Base-by-base conservation (phyloP, 2,113 vertebrate genomes). In the Micronycteris hirsuta region DNA sequence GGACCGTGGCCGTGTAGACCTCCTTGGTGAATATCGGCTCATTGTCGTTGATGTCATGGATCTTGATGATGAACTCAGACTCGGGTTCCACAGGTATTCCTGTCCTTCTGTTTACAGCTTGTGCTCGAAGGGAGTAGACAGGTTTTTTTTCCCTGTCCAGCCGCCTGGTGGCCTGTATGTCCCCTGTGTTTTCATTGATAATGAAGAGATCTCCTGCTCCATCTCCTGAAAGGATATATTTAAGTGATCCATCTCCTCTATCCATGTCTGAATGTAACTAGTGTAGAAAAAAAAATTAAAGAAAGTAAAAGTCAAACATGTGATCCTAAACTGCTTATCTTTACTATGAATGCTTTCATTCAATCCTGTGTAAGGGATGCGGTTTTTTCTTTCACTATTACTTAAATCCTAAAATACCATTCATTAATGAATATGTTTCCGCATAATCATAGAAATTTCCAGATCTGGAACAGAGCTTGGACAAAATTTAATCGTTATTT, bases 21-120 rank as follows among this genome's bases (percentile, higher is more conserved):
- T 99, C 99, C 98, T 99, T 99, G 96, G 99, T 99, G 98, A 99
- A 99, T 89, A 99, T 99, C 17, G 99, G 99, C 91, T 99, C 99
- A 52, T 99, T 99, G 98, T 99, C 99, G 41, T 99, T 99, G 98
- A 99, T 99, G 98, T 99, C 99, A 83, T 99, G 99, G 98, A 99
- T 99, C 98, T 99, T 99, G 98, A 99, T 99, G 98, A 99, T 98
- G 98, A 99, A 99, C 94, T 99, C 99, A 1, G 99, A 99, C 95
- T 99, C 99, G 10, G 99, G 99, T 98, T 99, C 99, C 93, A 99
- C 99, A 1, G 99, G 99, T 97, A 98, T 98, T 95, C 99, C 99
- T 95, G 99, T 99, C 96, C 97, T 98, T 96, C 99, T 99, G 98
- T 99, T 99, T 97, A 99, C 93, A 67, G 99, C 99, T 94, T 99